phyloP scores from a whole-genome alignment of 2,797 vertebrate genomes.

The Huso huso region DNA sequence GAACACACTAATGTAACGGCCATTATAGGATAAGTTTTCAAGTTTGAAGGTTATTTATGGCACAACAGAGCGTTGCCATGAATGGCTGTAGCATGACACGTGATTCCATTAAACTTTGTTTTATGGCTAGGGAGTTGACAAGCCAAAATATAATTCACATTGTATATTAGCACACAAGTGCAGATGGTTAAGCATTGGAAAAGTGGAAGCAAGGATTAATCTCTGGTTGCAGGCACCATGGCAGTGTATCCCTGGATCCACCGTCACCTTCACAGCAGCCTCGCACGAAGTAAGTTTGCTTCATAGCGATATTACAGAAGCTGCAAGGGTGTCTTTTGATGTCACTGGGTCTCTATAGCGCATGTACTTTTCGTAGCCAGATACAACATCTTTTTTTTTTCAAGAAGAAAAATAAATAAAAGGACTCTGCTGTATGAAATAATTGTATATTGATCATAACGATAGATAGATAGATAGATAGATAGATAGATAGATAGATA shows the following conservation, averaged over 20 bases:
- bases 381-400: slow-evolving; percentile 49
- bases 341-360: slow-evolving; percentile 33
- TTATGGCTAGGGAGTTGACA: slow-evolving; percentile 91
- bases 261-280: slow-evolving; percentile 44
- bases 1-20: slow-evolving; percentile 51
- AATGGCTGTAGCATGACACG: slow-evolving; percentile 75
- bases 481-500: too few relatives aligned
- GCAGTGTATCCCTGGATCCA: slow-evolving; percentile 42
- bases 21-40: slow-evolving; percentile 56
- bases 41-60: slow-evolving; percentile 85
- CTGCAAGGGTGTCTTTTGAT: slow-evolving; percentile 28
- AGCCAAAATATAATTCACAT: slow-evolving; percentile 95
- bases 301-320: slow-evolving; percentile 31
- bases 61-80: slow-evolving; percentile 73
- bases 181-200: slow-evolving; percentile 88
- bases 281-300: slow-evolving; percentile 71
- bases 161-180: slow-evolving; percentile 83
- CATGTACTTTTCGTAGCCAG: slow-evolving; percentile 14
- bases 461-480: too few relatives aligned
- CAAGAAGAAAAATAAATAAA: slow-evolving; percentile 52
- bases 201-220: slow-evolving; percentile 58
- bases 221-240: slow-evolving; percentile 47
- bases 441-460: too few relatives aligned
- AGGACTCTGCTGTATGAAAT: too few relatives aligned
- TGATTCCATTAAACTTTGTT: slow-evolving; percentile 98